Percentiles rank a stretch among this genome's conserved stretches.
Conservation (phyloP, 1,140 invertebrate species). For the Anastrepha obliqua region DNA sequence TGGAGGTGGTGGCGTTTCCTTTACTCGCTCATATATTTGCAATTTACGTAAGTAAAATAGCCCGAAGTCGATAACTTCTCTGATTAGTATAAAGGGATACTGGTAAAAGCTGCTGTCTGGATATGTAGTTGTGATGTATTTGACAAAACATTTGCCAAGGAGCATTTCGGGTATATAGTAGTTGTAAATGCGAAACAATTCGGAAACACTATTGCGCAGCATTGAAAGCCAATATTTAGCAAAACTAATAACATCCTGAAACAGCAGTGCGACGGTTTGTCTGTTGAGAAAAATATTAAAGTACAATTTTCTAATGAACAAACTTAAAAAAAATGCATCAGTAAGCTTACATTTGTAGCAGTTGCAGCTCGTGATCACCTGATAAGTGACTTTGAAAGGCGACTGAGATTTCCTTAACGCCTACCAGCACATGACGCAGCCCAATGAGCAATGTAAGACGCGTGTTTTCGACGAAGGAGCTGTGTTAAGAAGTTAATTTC, state of each 20-base stretch:
- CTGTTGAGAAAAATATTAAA: conserved; percentile 8
- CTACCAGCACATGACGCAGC: conserved; percentile 55
- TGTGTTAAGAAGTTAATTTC: conserved; percentile 37
- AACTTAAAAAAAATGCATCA: background rate
- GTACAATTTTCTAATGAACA: background rate
- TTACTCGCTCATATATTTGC: background rate
- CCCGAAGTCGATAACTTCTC: conserved; percentile 35
- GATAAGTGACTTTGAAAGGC: conserved; percentile 50
- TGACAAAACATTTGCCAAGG: conserved; percentile 53
- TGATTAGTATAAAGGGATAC: conserved; percentile 53
- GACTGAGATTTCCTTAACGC: conserved; percentile 55
- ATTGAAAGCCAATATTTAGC: conserved; percentile 49
- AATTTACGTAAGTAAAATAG: background rate
- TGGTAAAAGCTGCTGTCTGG: conserved; percentile 53
- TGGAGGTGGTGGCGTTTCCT: background rate
- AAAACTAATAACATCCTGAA: conserved; percentile 39
- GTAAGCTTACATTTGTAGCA: conserved; percentile 47
- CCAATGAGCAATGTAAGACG: conserved; percentile 34
- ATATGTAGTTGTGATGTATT: conserved; percentile 49
- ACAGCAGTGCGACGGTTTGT: conserved; percentile 35
- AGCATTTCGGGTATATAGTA: conserved; percentile 52
- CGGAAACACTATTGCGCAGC: conserved; percentile 37
- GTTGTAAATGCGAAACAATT: conserved; percentile 50
- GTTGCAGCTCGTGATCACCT: conserved; percentile 54
- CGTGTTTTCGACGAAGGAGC: conserved; percentile 54